A percentile compares a stretch with the other conserved stretches of the same genome.
phyloP scores from a whole-genome alignment of 2,888 invertebrate species.

The Crossocerus cetratus region DNA sequence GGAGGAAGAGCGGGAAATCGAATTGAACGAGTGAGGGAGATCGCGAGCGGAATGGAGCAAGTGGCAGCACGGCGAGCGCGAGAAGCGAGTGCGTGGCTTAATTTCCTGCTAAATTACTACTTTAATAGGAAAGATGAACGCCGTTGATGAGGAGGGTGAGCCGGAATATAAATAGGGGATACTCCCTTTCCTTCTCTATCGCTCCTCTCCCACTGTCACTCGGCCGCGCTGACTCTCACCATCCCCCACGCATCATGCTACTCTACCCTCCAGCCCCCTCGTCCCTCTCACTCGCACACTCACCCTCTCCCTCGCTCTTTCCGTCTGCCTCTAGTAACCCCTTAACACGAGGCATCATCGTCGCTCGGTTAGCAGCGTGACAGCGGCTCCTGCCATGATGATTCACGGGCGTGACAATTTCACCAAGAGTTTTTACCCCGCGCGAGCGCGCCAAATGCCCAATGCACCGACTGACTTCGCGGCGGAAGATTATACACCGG shows the following conservation, averaged over 20 bases:
- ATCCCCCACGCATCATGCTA: slow-evolving; percentile 17
- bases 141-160: slow-evolving; percentile 77
- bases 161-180: slow-evolving; percentile 76
- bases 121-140: slow-evolving; percentile 78
- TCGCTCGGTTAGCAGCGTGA: slow-evolving; percentile 63
- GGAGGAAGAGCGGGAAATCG: slow-evolving; percentile 9
- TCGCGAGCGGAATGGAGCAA: slow-evolving; percentile 61
- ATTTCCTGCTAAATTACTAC: slow-evolving; percentile 78
- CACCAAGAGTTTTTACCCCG: slow-evolving; percentile 50
- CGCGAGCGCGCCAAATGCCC: slow-evolving; percentile 29
- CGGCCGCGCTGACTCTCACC: slow-evolving; percentile 30
- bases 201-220: slow-evolving; percentile 25
- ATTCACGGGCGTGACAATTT: slow-evolving; percentile 62
- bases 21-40: slow-evolving; percentile 12
- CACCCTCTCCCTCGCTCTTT: slow-evolving; percentile 10
- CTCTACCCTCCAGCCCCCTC: slow-evolving; percentile 20
- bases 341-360: slow-evolving; percentile 60
- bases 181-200: slow-evolving; percentile 52
- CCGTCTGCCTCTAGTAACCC: slow-evolving; percentile 38
- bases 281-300: slow-evolving; percentile 29
- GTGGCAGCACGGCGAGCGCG: slow-evolving; percentile 57
- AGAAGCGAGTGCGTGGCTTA: slow-evolving; percentile 75
- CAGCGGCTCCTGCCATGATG: slow-evolving; percentile 60
- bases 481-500: slow-evolving; percentile 20
- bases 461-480: slow-evolving; percentile 52